Evolutionary conservation across 2,888 invertebrate species (phyloP), one percentile per base, ranked within the genome.

Genomic region (Apamea monoglypha): DNA sequence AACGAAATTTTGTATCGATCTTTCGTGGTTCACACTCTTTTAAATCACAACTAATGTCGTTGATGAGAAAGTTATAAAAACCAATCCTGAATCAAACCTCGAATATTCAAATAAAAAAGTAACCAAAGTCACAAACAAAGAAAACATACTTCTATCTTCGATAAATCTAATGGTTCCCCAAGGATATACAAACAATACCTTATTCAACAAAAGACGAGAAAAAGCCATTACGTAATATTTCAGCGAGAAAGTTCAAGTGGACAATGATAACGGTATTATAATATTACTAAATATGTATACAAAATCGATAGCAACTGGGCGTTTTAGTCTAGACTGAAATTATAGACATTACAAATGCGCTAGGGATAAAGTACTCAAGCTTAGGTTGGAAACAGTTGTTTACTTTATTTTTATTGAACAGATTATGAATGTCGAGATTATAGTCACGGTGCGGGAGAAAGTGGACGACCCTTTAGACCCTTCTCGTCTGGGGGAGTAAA

Each of bases 301-400:
- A 77, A 63, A 84, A 84, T 84, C 85, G 69, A 84, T 84, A 84
- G 16, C 14, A 77, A 77, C 66, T 74, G 63, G 56, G 71, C 47
- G 72, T 66, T 72, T 69, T 29, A 68, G 84, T 84, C 85, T 84
- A 75, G 84, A 84, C 84, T 77, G 4, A 32, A 78, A 75, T 81
- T 73, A 66, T 61, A 72, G 61, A 61, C 25, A 61, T 84, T 71
- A 68, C 25, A 2, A 32, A 74, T 75, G 74, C 74, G 64, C 74
- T 66, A 21, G 29, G 29, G 16, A 61, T 70, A 64, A 50, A 75
- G 25, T 53, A 53, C 66, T 80, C 36, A 32, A 77, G 25, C 32
- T 44, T 40, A 18, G 5, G 29, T n/a, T 56, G 25, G 29, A 47
- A 71, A 56, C 36, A 18, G 40, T 70, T 75, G 69, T 53, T 70